These are phyloP conservation scores for Campopleginae sp. DNA, from an alignment of 2,888 invertebrate species.

Conservation along the genomic window DNA sequence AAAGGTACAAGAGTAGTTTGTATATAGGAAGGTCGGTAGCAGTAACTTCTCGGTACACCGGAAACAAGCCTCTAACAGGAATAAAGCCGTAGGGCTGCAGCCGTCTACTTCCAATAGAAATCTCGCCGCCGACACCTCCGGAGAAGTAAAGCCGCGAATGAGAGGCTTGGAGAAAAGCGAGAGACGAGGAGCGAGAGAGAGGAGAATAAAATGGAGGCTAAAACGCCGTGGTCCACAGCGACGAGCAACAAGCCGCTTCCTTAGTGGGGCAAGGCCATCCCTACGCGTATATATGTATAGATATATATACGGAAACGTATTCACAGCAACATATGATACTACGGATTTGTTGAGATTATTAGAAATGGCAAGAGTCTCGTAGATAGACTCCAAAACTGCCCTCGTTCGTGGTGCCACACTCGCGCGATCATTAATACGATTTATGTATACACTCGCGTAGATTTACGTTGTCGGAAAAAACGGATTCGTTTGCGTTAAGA, in stretches of 20 bases:
- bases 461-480: not conserved
- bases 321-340: not conserved
- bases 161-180: slow-evolving; percentile 2
- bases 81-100: slow-evolving; percentile 27
- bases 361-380: slow-evolving; percentile 29
- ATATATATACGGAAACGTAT: not conserved
- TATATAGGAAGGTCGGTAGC: not conserved
- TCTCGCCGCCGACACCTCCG: slow-evolving; percentile 23
- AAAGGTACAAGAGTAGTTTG: not conserved
- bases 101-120: slow-evolving; percentile 28
- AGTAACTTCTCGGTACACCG: slow-evolving; percentile 19
- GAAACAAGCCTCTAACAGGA: slow-evolving; percentile 34
- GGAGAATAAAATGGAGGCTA: not conserved
- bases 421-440: not conserved
- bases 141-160: slow-evolving; percentile 42
- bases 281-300: not conserved
- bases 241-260: slow-evolving; percentile 35
- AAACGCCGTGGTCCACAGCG: slow-evolving; percentile 4
- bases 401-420: not conserved
- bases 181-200: not conserved
- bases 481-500: too few relatives aligned
- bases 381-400: slow-evolving; percentile 9
- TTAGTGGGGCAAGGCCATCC: slow-evolving; percentile 38
- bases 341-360: slow-evolving; percentile 41
- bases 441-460: not conserved